Evolutionary conservation across 30 jellyfish, hydroid and myxozoan species (phyloP).

Genomic region (Haliclystus octoradiatus): DNA sequence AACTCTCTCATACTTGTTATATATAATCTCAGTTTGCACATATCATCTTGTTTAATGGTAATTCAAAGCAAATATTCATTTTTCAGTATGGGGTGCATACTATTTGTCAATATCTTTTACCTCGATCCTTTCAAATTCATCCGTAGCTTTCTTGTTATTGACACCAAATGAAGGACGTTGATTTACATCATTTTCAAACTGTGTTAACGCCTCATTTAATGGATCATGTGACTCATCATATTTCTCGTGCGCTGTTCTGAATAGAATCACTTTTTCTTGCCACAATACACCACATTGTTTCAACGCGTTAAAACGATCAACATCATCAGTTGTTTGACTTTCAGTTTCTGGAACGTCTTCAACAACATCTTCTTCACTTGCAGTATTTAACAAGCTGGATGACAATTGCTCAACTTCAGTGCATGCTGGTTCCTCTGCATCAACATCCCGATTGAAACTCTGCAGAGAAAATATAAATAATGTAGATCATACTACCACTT

Average conservation of each 20-base stretch:
- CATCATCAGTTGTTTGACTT: slow-evolving; percentile 15
- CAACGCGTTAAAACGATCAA: slow-evolving; percentile 49
- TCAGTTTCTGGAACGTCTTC: slow-evolving; percentile 60
- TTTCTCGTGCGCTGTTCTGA: slow-evolving; percentile 9
- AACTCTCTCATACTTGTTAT: too few species aligned
- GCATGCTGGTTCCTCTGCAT: slow-evolving; percentile 32
- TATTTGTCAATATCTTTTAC: slow-evolving; percentile 4
- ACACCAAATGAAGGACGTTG: slow-evolving; percentile 39
- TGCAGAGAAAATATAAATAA: background rate
- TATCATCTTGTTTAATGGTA: too few species aligned
- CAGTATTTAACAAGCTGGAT: slow-evolving; percentile 31
- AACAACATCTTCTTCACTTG: slow-evolving; percentile 25
- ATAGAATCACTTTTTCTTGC: slow-evolving; percentile 8
- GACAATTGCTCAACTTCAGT: slow-evolving; percentile 22
- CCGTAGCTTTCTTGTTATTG: slow-evolving; percentile 42
- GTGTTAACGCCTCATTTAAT: slow-evolving; percentile 25
- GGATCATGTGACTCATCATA: slow-evolving; percentile 27
- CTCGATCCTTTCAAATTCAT: slow-evolving; percentile 51
- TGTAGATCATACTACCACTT: too few species aligned
- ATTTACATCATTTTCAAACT: slow-evolving; percentile 45
- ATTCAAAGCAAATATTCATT: too few species aligned
- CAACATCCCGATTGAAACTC: slow-evolving; percentile 36
- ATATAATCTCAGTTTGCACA: too few species aligned
- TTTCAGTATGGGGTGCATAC: too few species aligned
- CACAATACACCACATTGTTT: slow-evolving; percentile 8